phyloP scores from a whole-genome alignment of 2,797 vertebrate species.

The Centroberyx gerrardi region DNA sequence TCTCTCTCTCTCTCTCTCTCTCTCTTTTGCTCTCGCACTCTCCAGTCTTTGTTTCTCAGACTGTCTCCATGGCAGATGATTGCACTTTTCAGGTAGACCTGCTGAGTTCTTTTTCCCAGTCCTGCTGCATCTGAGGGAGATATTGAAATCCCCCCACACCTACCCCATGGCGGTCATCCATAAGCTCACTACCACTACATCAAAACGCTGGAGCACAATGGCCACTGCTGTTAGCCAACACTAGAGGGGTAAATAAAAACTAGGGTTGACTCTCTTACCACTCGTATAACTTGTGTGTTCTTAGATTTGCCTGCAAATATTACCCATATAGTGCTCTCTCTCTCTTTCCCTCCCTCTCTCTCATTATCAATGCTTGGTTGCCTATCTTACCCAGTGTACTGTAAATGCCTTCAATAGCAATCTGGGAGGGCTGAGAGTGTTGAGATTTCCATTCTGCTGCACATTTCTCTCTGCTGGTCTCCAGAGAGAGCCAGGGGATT shows the following conservation, averaged over 20 bases:
- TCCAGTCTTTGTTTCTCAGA: conserved; percentile 1
- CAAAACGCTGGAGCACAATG: conserved; percentile 45
- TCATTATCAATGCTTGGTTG: conserved; percentile 85
- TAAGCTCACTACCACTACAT: conserved; percentile 46
- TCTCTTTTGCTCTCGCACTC: not conserved
- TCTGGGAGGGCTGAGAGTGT: conserved; percentile 78
- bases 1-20: conserved; percentile 14
- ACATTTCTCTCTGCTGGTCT: conserved; percentile 78
- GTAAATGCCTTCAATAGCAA: conserved; percentile 83
- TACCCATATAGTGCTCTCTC: conserved; percentile 42
- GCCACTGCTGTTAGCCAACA: conserved; percentile 33
- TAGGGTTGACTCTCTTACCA: conserved; percentile 48
- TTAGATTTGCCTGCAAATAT: conserved; percentile 46
- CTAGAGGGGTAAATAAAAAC: conserved; percentile 57
- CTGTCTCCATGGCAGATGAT: conserved; percentile 43
- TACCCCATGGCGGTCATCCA: conserved; percentile 34
- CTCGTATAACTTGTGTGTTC: conserved; percentile 40
- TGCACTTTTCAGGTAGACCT: conserved; percentile 50
- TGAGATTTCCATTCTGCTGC: conserved; percentile 85
- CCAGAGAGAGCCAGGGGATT: conserved; percentile 71
- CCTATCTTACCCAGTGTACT: conserved; percentile 81
- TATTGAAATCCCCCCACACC: conserved; percentile 24
- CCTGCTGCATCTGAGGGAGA: conserved; percentile 19
- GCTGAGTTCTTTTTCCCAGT: conserved; percentile 17
- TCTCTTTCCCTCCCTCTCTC: conserved; percentile 39